Conservation (phyloP, 2,888 invertebrate species). For the Lycophotia porphyrea region DNA sequence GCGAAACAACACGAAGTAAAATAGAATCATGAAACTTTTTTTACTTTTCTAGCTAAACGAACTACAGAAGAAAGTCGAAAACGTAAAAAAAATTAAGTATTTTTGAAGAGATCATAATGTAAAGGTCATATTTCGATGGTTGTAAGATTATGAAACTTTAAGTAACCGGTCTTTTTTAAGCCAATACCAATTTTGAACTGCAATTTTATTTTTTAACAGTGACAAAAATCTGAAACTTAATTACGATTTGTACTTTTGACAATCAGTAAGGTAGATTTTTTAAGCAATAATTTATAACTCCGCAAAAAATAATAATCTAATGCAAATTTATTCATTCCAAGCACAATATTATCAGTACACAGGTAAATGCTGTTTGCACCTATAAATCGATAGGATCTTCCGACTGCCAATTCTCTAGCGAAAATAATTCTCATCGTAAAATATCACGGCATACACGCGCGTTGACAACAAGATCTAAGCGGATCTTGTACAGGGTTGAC, state of each 20-base stretch:
- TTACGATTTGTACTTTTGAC: not conserved
- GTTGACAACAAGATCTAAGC: constrained; percentile 67
- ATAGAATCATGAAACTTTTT: not conserved
- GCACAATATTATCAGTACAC: constrained; percentile 17
- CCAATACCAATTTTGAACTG: not conserved
- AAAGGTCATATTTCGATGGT: not conserved
- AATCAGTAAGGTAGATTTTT: not conserved
- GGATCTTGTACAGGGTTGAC: constrained; percentile 48
- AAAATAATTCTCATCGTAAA: constrained; percentile 70
- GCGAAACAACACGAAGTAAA: not conserved
- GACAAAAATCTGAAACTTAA: not conserved
- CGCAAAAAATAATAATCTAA: not conserved
- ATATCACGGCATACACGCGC: constrained; percentile 67
- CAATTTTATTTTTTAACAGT: not conserved
- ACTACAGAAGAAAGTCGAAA: not conserved
- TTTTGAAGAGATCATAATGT: not conserved
- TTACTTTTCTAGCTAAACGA: too few species aligned
- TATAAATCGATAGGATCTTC: constrained; percentile 54
- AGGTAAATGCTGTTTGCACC: constrained; percentile 55
- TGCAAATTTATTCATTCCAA: constrained; percentile 29
- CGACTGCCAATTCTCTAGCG: constrained; percentile 65
- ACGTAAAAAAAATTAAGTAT: not conserved
- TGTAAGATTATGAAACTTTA: not conserved
- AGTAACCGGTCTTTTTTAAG: not conserved
- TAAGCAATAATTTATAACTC: not conserved